Evolutionary conservation across 2,888 invertebrate genomes (phyloP), one percentile per base, ranked within the genome.

Genomic region (Blastobasis adustella): DNA sequence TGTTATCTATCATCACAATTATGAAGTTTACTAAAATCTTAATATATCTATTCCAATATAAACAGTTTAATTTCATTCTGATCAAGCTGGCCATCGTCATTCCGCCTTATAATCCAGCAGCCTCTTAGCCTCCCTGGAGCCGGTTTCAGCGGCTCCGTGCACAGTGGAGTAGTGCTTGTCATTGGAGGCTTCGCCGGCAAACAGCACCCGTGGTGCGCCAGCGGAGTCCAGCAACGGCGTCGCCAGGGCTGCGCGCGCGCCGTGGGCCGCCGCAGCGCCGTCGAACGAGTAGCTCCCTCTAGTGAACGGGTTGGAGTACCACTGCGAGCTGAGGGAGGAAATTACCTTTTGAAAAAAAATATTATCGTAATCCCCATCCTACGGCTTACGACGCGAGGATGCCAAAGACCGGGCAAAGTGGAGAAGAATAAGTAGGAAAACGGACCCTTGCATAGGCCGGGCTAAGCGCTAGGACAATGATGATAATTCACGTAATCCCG

Each of bases 221-320:
- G 70, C 64, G 8, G 65, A 60, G 57, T 81, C 71, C n/a, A 65
- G 57, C 23, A 93, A 64, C 1, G 93, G 92, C 53, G 78, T 71
- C 0, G 89, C 89, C 50, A 93, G 75, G 66, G 90, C 84, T 43
- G 68, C 68, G 6, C 89, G 76, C 46, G 74, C 71, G 5, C 82
- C 80, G 37, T 85, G 78, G 50, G 78, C 61, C 46, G 71, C 69
- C 52, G 91, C 90, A 4, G 88, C 74, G 37, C 80, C 66, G 42
- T 82, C 75, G 62, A 50, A 64, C 49, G 58, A 48, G 71, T 94
- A 95, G 0, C 92, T 91, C 5, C 95, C 94, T 53, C 89, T 79
- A 46, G 92, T 91, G 70, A 90, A 88, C 5, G 89, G 87, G 76
- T 93, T 90, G 5, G 82, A 86, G 52, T 82, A 83, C 94, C 94